These are phyloP conservation scores for Eugnorisma glareosa DNA, from an alignment of 2,888 invertebrate species.

Conservation along the genomic window DNA sequence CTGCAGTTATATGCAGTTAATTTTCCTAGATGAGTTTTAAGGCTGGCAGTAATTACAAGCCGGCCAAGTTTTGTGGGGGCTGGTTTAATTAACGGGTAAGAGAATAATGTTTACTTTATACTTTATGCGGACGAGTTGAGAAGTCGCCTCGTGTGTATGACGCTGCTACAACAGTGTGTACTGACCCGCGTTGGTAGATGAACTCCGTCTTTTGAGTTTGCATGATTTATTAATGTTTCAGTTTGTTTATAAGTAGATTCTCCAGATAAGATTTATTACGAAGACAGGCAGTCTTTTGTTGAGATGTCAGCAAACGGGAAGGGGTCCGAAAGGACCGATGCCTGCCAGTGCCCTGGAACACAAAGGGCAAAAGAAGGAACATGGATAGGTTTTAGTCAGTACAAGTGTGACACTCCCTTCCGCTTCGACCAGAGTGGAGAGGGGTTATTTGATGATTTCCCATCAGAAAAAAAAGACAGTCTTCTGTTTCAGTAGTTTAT, in stretches of 20 bases:
- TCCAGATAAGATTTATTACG: not conserved
- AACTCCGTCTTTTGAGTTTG: not conserved
- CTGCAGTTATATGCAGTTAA: not conserved
- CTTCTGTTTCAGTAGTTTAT: not conserved
- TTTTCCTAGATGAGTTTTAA: conserved; percentile 18
- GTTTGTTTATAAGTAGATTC: not conserved
- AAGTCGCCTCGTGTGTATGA: conserved; percentile 11
- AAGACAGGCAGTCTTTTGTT: not conserved
- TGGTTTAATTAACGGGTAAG: conserved; percentile 37
- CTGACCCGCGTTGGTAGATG: conserved; percentile 3
- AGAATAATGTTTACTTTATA: conserved; percentile 33
- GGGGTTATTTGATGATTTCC: too few species aligned
- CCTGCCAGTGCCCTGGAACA: too few species aligned
- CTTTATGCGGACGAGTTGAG: conserved; percentile 10
- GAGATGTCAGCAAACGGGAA: too few species aligned
- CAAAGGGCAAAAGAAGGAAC: too few species aligned
- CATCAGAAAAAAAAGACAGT: too few species aligned
- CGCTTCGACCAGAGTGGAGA: too few species aligned
- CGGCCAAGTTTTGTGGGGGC: conserved; percentile 14
- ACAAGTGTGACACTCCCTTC: too few species aligned
- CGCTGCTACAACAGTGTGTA: conserved; percentile 1
- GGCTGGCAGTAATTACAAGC: conserved; percentile 32
- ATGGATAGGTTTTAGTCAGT: too few species aligned
- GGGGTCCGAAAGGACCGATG: too few species aligned
- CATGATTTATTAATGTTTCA: not conserved